Base-by-base conservation (phyloP, 2,888 invertebrate species). In the Prenolepis imparis region DNA sequence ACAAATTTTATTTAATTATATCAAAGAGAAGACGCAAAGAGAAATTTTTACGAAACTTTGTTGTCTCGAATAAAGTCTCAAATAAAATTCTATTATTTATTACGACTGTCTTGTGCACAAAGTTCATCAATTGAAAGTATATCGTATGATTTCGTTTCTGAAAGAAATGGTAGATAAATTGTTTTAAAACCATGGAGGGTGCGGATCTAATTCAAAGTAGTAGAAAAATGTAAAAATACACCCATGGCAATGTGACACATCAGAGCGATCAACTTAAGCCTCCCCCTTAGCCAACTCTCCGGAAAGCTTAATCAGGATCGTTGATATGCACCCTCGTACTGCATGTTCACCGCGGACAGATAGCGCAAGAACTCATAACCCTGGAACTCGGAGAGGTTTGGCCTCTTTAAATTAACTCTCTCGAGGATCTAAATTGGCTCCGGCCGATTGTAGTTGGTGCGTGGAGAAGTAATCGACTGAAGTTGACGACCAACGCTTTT, bases 281-380 rank as follows among this genome's bases (percentile, higher is more conserved):
- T 81, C 78, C 82, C 82, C 82, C 84, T n/a, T 0, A 48, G 6
- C 18, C 86, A 88, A 84, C 89, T 88, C 89, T 89, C 89, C 82
- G 83, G 75, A 83, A 88, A 87, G 70, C 78, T 85, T 80, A 73
- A 68, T 75, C 74, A 52, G 82, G 88, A 89, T 91, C 91, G 88
- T 92, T 91, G 91, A 92, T 90, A 91, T 90, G 88, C 88, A 90
- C 89, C 89, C 90, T 90, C 90, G 85, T 85, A 90, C 82, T 80
- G 72, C 77, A 83, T 81, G 70, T 84, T 82, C 89, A 82, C 73
- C 12, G 82, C 68, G 82, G 85, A 70, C 84, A 88, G 85, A 87
- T 90, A 85, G 87, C 85, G 63, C 61, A 73, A 85, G 84, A 84
- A 86, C 82, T 83, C 87, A 86, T 90, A 88, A 88, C 86, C 87